These are phyloP conservation scores for Heterocephalus glaber DNA, from an alignment of 2,113 vertebrate genomes.

Conservation along the genomic window DNA sequence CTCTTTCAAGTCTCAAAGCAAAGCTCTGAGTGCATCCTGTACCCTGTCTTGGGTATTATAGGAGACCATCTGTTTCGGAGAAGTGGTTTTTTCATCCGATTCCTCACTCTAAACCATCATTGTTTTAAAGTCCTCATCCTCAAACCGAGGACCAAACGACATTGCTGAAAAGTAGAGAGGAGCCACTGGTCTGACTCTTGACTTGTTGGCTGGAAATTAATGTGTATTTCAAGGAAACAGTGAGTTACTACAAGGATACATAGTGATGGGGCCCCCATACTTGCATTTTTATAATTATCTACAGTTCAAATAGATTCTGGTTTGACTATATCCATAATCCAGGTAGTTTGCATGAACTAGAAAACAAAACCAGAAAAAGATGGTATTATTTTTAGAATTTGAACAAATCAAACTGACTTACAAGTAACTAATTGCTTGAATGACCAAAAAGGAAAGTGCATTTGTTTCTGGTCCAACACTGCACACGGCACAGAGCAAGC, in stretches of 20 bases:
- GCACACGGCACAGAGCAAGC: background rate
- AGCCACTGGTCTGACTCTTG: background rate
- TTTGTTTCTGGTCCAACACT: background rate
- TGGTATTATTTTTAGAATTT: background rate
- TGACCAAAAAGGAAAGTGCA: background rate
- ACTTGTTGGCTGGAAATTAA: background rate
- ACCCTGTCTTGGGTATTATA: background rate
- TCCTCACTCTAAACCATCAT: background rate
- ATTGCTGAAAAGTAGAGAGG: background rate
- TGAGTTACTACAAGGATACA: background rate
- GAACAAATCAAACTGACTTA: background rate
- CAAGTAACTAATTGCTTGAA: background rate
- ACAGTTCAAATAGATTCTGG: background rate
- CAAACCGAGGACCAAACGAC: background rate
- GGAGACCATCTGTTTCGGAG: slow-evolving; percentile 43
- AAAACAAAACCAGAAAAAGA: background rate
- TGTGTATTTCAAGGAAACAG: background rate
- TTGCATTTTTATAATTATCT: background rate
- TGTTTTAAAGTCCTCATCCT: background rate
- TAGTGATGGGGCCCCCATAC: background rate
- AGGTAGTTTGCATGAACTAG: background rate
- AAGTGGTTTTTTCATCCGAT: background rate
- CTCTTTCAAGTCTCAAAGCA: slow-evolving; percentile 34
- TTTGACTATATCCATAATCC: background rate
- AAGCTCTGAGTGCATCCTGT: background rate